phyloP scores from a whole-genome alignment of 2,888 invertebrate species.

The Ramazzottius varieornatus region DNA sequence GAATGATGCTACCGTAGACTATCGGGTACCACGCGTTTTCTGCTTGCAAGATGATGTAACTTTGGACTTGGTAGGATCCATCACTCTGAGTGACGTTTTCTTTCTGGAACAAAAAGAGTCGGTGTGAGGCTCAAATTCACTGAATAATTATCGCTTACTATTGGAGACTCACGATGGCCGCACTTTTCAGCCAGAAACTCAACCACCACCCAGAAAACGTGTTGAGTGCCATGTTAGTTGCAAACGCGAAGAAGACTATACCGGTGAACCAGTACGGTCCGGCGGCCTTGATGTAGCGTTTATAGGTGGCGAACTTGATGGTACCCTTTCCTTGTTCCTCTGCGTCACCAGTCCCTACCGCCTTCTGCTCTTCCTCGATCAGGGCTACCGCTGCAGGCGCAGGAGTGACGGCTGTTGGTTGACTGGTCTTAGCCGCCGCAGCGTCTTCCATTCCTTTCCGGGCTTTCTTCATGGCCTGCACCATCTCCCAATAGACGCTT shows the following conservation, averaged over 20 bases:
- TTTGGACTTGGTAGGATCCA: background rate
- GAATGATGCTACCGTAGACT: background rate
- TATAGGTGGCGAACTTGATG: slow-evolving; percentile 8
- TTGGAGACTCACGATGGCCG: too few relatives aligned
- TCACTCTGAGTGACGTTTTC: background rate
- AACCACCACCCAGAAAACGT: background rate
- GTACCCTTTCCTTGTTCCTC: slow-evolving; percentile 8
- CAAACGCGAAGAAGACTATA: background rate
- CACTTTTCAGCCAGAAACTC: background rate
- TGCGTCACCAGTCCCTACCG: slow-evolving; percentile 6
- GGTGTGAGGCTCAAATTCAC: too few relatives aligned
- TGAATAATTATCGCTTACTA: too few relatives aligned
- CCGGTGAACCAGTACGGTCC: background rate
- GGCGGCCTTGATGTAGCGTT: slow-evolving; percentile 4
- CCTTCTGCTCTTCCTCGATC: background rate
- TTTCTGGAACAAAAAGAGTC: background rate
- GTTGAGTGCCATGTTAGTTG: background rate
- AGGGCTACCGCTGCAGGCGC: background rate
- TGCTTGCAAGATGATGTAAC: background rate
- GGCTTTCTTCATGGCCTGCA: slow-evolving; percentile 8
- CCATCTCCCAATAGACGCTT: slow-evolving; percentile 10
- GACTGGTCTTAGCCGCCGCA: background rate
- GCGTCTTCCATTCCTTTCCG: background rate
- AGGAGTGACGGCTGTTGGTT: background rate
- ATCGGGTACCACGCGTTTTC: background rate